Evolutionary conservation across 2,113 vertebrate genomes (phyloP), one percentile per base, ranked within the genome.

Genomic region (Pelobates fuscus): DNA sequence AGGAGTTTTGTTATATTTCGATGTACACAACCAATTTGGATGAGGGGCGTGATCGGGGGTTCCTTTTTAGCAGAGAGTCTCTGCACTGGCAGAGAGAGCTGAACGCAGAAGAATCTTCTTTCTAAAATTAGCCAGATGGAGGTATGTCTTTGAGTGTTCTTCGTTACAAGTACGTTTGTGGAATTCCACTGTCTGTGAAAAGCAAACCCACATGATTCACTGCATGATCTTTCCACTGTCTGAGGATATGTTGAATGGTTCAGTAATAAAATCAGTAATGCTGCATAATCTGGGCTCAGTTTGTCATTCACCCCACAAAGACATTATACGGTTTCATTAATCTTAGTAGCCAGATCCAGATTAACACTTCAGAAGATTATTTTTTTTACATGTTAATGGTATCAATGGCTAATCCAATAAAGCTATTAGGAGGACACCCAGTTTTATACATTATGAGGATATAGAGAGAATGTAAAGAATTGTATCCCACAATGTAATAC

Each of bases 291-390:
- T 21, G 18, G 21, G 30, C 63, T 55, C 61, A 55, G 29, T 66
- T n/a, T 44, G 29, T 14, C 21, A 55, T 64, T 32, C 62, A 29
- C 24, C 61, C 24, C 24, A 66, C 21, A 17, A 75, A 25, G 63
- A 75, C 27, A 67, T 75, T 75, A 67, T 59, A 26, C 63, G 44
- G 18, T 59, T 44, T 26, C 18, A 66, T 43, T 66, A 74, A 75
- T 67, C 54, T 21, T 67, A 44, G 49, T 67, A 58, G 63, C 12
- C 59, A 75, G 54, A 59, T 67, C 63, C 72, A 67, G 54, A 75
- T 75, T 75, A 75, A 41, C 54, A 59, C 57, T 75, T 75, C 59
- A 59, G 72, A 25, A 67, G 72, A 67, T 75, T 67, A 66, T 46
- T 75, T 67, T 75, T 67, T n/a, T n/a, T 67, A 12, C 61, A 58